Conservation (phyloP, 1,140 invertebrate species). For the Panagrolaimus sp. region DNA sequence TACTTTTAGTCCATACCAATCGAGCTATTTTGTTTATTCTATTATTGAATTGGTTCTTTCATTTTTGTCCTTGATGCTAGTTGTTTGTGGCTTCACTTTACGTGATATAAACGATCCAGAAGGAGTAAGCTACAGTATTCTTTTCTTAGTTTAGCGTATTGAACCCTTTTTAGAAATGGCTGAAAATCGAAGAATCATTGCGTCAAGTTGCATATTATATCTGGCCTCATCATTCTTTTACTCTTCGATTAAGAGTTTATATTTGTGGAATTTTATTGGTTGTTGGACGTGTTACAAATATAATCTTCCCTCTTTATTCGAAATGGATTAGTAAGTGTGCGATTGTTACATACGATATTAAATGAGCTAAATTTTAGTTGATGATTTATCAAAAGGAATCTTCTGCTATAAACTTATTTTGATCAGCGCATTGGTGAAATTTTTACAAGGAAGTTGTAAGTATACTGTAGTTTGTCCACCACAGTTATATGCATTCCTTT, state of each 20-base stretch:
- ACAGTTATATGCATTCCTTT: no score
- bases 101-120: not conserved
- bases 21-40: not conserved
- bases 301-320: slow-evolving; percentile 86
- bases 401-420: slow-evolving; percentile 83
- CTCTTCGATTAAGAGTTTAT: slow-evolving; percentile 75
- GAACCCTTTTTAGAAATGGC: not conserved
- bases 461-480: no score
- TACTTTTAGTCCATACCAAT: not conserved
- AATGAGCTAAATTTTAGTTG: slow-evolving; percentile 33
- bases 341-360: slow-evolving; percentile 19
- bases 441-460: slow-evolving; percentile 71
- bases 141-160: not conserved
- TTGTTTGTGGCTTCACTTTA: not conserved
- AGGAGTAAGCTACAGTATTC: not conserved
- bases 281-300: slow-evolving; percentile 77
- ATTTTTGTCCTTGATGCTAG: not conserved
- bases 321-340: slow-evolving; percentile 70
- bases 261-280: slow-evolving; percentile 74
- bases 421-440: slow-evolving; percentile 78
- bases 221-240: slow-evolving; percentile 78
- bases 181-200: not conserved
- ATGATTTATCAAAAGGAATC: slow-evolving; percentile 34
- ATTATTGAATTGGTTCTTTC: not conserved
- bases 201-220: slow-evolving; percentile 64